Percentiles rank a stretch among this genome's conserved stretches.
Conservation (phyloP, 2,888 invertebrate genomes). For the Lordiphosa fenestrarum region DNA sequence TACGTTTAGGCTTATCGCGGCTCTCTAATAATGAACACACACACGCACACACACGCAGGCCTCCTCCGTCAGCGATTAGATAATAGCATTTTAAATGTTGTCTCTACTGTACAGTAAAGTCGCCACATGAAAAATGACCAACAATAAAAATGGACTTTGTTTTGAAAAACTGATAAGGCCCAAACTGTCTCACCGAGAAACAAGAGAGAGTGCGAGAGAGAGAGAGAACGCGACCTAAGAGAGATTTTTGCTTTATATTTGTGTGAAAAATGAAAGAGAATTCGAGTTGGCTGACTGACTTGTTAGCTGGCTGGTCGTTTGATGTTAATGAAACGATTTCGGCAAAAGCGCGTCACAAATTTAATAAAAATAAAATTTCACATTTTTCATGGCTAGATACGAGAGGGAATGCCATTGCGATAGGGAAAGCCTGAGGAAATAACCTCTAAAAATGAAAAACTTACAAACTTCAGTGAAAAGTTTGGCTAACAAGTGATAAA, state of each 20-base stretch:
- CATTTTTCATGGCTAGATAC: constrained; percentile 14
- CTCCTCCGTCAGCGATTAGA: constrained; percentile 48
- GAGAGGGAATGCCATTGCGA: neutral
- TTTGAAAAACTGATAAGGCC: constrained; percentile 48
- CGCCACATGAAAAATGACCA: constrained; percentile 54
- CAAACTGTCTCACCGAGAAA: neutral
- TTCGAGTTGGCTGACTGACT: too few species aligned
- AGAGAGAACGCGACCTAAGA: neutral
- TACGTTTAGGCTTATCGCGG: constrained; percentile 55
- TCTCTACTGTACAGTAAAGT: constrained; percentile 64
- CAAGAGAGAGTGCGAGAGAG: neutral
- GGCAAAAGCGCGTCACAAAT: constrained; percentile 8
- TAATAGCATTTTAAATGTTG: constrained; percentile 64
- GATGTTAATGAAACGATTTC: constrained; percentile 15
- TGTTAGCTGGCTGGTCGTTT: neutral
- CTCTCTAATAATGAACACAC: constrained; percentile 16
- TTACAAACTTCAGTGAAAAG: too few species aligned
- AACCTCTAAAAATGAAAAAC: too few species aligned
- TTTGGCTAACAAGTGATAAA: too few species aligned
- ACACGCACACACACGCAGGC: constrained; percentile 9
- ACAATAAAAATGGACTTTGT: constrained; percentile 66
- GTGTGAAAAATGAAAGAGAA: too few species aligned
- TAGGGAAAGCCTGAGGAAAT: too few species aligned
- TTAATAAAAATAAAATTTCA: constrained; percentile 13
- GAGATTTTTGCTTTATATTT: neutral